Evolutionary conservation across 1,140 invertebrate species (phyloP), one percentile per base, ranked within the genome.

Genomic region (Venturia canescens): DNA sequence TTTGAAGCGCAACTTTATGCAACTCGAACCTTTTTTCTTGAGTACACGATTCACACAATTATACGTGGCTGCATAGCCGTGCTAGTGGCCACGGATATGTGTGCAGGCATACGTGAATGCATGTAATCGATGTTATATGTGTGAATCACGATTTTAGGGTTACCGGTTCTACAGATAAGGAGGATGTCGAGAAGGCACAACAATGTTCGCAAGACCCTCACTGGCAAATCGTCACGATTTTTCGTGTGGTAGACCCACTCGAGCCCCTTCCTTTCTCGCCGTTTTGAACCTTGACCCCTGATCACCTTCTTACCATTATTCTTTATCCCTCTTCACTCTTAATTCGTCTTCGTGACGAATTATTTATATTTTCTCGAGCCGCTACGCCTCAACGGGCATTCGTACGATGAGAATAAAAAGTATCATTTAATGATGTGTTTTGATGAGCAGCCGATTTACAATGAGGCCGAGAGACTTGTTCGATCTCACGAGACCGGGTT

Each of bases 71-170:
- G n/a, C n/a, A 53, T 26, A 63, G 7, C 27, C 21, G 53, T 23
- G 50, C 50, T 5, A 53, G 50, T 63, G 23, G 23, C 4, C 27
- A 9, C 29, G n/a, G n/a, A n/a, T n/a, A 57, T 74, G 15, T 53
- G 23, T 70, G 21, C 26, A 70, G 38, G 23, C 6, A 18, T 1
- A 21, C 31, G 16, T 74, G 44, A n/a, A n/a, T 57, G 31, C 31
- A 50, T 26, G 53, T 16, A 27, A 7, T 26, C 18, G 70, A 48
- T 74, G 18, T 34, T 27, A 48, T 74, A 26, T 74, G 71, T 74
- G 71, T 74, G 66, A 79, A 79, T 79, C 78, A 79, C 66, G 78
- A 79, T 70, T 79, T 79, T 79, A 66, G 78, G 23, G 34, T 50
- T 48, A 18, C 76, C 76, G 50, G 60, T 26, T 23, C 60, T 23